Base-by-base conservation (phyloP, 2,797 vertebrate species). In the Hoplostethus mediterraneus region DNA sequence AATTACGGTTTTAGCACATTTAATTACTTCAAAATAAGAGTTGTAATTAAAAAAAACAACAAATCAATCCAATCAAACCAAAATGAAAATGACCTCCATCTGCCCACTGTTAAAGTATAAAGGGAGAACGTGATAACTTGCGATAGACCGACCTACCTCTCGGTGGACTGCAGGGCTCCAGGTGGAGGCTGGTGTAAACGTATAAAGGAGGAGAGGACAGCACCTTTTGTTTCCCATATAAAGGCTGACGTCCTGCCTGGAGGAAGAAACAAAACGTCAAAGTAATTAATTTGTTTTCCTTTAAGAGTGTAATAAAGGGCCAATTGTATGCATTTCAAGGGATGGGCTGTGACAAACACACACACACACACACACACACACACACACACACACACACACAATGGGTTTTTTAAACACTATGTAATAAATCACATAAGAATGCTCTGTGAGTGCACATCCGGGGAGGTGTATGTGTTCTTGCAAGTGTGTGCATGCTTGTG, bases 191-290 rank as follows among this genome's bases (percentile, higher is more conserved):
- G 56, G 2, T 30, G 21, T 5, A 52, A 10, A 16, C 28, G 42
- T 11, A 54, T 12, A 30, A 3, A 12, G 21, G 28, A 16, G 30
- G 30, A 25, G 53, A 33, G 53, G 53, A 55, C 53, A 58, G 28
- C 51, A 25, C 48, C 60, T 8, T 62, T 53, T 36, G 57, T 68
- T 72, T 53, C 67, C 55, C 76, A 73, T 62, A 73, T 54, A 69
- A 61, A 56, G 55, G 63, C 68, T 69, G 79, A 77, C 2, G 42
- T 55, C 47, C 14, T 6, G 42, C 80, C 86, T 88, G 74, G 71
- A 71, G 58, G 60, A 72, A 72, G 14, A 77, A 75, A 78, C 21
- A 44, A 80, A 81, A 87, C 70, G 79, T 85, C 54, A 78, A 5
- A 66, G 60, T 53, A 47, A 84, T 71, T 73, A 1, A 71, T 73